These are phyloP conservation scores for Cynodonichthys magdalenae DNA, from an alignment of 2,797 vertebrate genomes.

Conservation along the genomic window DNA sequence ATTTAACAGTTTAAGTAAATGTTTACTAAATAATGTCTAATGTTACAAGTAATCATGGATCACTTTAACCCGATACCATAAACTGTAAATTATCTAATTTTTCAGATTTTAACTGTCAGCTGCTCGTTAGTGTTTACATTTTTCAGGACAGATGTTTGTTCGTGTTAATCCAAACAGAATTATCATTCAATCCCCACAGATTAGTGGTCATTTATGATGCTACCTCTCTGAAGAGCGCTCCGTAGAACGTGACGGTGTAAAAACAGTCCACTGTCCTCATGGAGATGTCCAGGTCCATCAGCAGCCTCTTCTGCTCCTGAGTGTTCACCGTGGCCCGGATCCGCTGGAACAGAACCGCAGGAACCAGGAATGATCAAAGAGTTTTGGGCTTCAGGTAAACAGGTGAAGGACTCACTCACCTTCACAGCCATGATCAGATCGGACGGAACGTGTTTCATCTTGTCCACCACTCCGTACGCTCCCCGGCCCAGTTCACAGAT, in stretches of 20 bases:
- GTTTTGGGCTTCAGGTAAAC: too few species aligned
- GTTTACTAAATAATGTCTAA: too few species aligned
- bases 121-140: background rate
- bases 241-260: conserved; percentile 95
- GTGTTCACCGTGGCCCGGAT: conserved; percentile 96
- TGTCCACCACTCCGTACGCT: conserved; percentile 95
- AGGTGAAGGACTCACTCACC: conserved; percentile 69
- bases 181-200: background rate
- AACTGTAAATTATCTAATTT: too few species aligned
- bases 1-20: too few species aligned
- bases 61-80: too few species aligned
- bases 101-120: too few species aligned
- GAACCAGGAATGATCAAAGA: background rate
- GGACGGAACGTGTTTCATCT: conserved; percentile 94
- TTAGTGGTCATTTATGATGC: background rate
- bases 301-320: conserved; percentile 94
- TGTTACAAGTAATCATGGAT: too few species aligned
- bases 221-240: conserved; percentile 94
- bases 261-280: conserved; percentile 97
- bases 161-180: background rate
- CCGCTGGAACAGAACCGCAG: conserved; percentile 73
- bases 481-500: conserved; percentile 92
- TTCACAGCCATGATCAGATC: conserved; percentile 96
- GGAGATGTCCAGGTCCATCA: conserved; percentile 96
- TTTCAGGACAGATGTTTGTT: background rate